A percentile compares a stretch with the other conserved stretches of the same genome.
Evolutionary conservation across 2,888 invertebrate species (phyloP).

Genomic region (Ormyrus labotus): DNA sequence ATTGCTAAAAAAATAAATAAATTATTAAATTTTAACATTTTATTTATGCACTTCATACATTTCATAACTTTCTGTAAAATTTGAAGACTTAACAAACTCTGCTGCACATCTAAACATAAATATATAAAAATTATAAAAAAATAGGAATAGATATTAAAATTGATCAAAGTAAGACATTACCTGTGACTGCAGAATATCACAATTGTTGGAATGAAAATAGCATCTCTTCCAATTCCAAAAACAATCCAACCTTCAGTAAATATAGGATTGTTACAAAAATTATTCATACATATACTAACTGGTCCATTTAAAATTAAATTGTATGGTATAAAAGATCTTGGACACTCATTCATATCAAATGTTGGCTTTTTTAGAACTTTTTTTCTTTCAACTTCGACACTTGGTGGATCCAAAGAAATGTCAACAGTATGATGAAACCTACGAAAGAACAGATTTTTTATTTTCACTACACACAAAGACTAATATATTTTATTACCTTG

Average conservation of each 20-base stretch:
- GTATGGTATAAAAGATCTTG: conserved; percentile 60
- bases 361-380: conserved; percentile 28
- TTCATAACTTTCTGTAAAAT: conserved; percentile 59
- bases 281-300: conserved; percentile 66
- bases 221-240: conserved; percentile 60
- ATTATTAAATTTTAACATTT: conserved; percentile 40
- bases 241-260: conserved; percentile 72
- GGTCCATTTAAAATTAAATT: conserved; percentile 69
- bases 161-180: conserved; percentile 57
- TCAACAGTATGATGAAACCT: conserved; percentile 65
- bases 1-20: conserved; percentile 25
- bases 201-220: conserved; percentile 63
- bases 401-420: conserved; percentile 57
- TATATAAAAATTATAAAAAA: conserved; percentile 46
- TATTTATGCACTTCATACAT: conserved; percentile 62
- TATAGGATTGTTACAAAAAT: conserved; percentile 67
- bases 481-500: conserved; percentile 62
- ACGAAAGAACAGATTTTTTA: conserved; percentile 37
- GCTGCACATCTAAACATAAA: conserved; percentile 66
- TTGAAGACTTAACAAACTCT: conserved; percentile 62
- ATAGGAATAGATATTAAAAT: conserved; percentile 19
- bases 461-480: background rate
- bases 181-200: conserved; percentile 67
- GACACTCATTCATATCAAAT: conserved; percentile 50
- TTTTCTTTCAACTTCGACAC: conserved; percentile 55